Base-by-base conservation (phyloP, 2,113 vertebrate genomes). In the Fukomys damarensis region DNA sequence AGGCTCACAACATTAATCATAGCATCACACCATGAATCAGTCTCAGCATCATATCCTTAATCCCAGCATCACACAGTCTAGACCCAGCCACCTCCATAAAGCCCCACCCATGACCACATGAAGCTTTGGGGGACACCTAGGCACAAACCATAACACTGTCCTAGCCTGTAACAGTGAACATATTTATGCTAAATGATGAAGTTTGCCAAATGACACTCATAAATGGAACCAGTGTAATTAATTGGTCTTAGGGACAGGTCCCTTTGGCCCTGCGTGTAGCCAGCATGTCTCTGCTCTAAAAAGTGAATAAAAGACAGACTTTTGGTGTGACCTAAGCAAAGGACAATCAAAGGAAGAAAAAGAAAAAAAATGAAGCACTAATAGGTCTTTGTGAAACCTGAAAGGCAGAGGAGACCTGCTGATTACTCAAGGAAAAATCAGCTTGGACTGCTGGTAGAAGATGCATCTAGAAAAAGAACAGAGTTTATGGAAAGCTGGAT, bases 321-420 rank as follows among this genome's bases (percentile, higher is more conserved):
- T 70, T 76, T 65, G 19, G 52, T 32, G 65, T 46, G 43, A 89
- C 32, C 13, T 87, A 90, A 95, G 38, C 80, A 91, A 95, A 86
- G 17, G 32, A 79, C 9, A 86, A 65, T 54, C 92, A 86, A 90
- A 96, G 49, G 35, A 72, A 96, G 38, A 86, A 20, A 63, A 89
- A 86, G 90, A 86, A 86, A 20, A 63, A 89, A 86, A 93, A 86
- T 24, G 86, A 94, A 93, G 65, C 38, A 63, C 3, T 66, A 22
- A 66, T 65, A 65, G 52, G 70, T 77, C 65, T 94, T 41, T 77
- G 65, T 59, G 38, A 76, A 82, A 80, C 35, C 46, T 80, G 56
- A 54, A 90, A 90, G 56, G 22, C 41, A 63, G 32, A 95, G 83
- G 28, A 83, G 11, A 93, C 3, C 28, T 92, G 68, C 43, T 82